These are phyloP conservation scores for Latrodectus elegans DNA, from an alignment of 2,888 invertebrate genomes.

Conservation along the genomic window DNA sequence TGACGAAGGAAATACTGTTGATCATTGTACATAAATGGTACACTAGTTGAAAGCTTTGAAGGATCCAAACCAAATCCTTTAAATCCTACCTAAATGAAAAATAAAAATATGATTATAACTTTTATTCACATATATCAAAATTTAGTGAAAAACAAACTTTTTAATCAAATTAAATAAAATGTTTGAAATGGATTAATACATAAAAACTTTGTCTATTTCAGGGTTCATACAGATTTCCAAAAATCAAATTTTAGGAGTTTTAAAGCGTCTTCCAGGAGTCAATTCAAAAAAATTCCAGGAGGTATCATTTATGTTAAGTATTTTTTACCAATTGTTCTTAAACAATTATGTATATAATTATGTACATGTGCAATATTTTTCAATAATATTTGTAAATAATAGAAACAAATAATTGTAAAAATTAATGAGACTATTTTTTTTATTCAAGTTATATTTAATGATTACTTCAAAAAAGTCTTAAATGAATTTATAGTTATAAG, in stretches of 20 bases:
- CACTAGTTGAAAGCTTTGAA: slow-evolving; percentile 80
- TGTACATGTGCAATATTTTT: no score
- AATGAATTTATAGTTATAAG: no score
- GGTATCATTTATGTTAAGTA: no score
- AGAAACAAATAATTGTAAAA: no score
- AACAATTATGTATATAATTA: no score
- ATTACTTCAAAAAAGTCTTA: no score
- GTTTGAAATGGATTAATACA: neutral
- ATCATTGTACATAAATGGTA: slow-evolving; percentile 87
- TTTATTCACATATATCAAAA: neutral
- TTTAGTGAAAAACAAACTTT: neutral
- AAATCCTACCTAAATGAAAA: slow-evolving; percentile 84
- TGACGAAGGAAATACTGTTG: slow-evolving; percentile 86
- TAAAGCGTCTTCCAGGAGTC: no score
- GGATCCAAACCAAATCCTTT: slow-evolving; percentile 89
- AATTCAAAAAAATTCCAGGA: no score
- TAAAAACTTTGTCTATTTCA: neutral
- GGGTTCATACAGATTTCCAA: neutral
- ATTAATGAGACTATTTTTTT: no score
- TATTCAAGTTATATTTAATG: no score
- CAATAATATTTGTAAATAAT: no score
- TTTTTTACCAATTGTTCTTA: no score
- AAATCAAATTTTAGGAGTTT: neutral
- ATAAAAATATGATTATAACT: neutral
- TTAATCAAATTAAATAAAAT: neutral